Evolutionary conservation across 2,888 invertebrate genomes (phyloP), one percentile per base, ranked within the genome.

Genomic region (Athetis lepigone): DNA sequence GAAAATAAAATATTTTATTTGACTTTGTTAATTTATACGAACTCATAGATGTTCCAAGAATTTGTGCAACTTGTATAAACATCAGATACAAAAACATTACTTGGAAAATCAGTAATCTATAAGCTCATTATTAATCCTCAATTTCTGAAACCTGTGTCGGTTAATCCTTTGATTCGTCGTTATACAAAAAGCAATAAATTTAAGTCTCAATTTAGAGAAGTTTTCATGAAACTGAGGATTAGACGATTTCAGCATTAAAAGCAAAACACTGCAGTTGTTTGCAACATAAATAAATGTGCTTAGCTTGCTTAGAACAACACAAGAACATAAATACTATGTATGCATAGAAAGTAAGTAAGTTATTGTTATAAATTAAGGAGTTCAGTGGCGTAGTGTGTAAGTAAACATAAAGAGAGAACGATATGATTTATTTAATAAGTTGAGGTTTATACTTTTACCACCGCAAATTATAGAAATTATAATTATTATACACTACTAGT

Each of bases 381-480:
- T 2, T 23, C 1, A 43, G 63, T 74, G 75, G 60, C 74, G 56
- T 66, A 45, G 69, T 75, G 66, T 79, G 59, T 59, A 68, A 64
- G 70, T 62, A 7, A 56, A 66, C 36, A 57, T 62, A 33, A 51
- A 42, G 19, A 52, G 13, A 46, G 18, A 27, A 49, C 37, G 1
- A 58, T 45, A 50, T 21, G 49, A 29, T 29, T 19, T 45, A 21
- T 36, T 43, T 49, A 19, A 52, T 16, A 56, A 50, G 57, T 55
- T 49, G 49, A 63, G 54, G 21, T 25, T 23, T 43, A 37, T 40
- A 49, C 23, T 42, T 47, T 52, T 49, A 50, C 55, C 40, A 50
- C 13, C 13, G n/a, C n/a, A n/a, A n/a, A n/a, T n/a, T n/a, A n/a
- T n/a, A n/a, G n/a, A n/a, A n/a, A n/a, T n/a, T n/a, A n/a, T n/a